A percentile compares a stretch with the other conserved stretches of the same genome.
These are phyloP conservation scores for Poecilia latipinna DNA, from an alignment of 2,113 vertebrate species.

Conservation along the genomic window DNA sequence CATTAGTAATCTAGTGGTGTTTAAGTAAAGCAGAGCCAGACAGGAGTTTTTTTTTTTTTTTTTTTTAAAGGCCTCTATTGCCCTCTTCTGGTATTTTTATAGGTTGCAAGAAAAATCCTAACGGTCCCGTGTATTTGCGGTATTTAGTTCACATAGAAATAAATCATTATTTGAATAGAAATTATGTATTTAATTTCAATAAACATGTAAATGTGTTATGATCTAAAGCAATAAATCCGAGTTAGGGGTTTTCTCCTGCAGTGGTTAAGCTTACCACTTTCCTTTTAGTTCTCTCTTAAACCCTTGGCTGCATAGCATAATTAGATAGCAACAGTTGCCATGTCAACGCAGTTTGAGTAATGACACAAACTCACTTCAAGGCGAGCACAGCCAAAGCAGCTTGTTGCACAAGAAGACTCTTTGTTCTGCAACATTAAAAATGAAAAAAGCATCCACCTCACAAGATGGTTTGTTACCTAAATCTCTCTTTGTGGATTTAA, in stretches of 20 bases:
- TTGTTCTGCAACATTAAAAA: constrained; percentile 9
- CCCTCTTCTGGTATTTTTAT: constrained; percentile 53
- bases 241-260: neutral
- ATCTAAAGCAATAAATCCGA: neutral
- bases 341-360: constrained; percentile 60
- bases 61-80: constrained; percentile 26
- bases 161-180: neutral
- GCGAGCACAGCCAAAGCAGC: constrained; percentile 8
- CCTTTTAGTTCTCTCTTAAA: neutral
- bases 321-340: constrained; percentile 68
- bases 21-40: neutral
- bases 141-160: neutral
- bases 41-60: neutral
- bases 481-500: neutral
- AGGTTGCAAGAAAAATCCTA: constrained; percentile 30
- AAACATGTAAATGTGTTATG: neutral
- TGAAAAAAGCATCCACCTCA: constrained; percentile 20
- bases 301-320: neutral
- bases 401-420: neutral
- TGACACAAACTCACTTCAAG: constrained; percentile 26
- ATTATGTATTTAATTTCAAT: neutral
- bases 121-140: neutral
- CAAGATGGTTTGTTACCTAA: constrained; percentile 41
- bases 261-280: neutral
- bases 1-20: neutral